These are phyloP conservation scores for Neoarius graeffei DNA, from an alignment of 2,113 vertebrate species.

Conservation along the genomic window DNA sequence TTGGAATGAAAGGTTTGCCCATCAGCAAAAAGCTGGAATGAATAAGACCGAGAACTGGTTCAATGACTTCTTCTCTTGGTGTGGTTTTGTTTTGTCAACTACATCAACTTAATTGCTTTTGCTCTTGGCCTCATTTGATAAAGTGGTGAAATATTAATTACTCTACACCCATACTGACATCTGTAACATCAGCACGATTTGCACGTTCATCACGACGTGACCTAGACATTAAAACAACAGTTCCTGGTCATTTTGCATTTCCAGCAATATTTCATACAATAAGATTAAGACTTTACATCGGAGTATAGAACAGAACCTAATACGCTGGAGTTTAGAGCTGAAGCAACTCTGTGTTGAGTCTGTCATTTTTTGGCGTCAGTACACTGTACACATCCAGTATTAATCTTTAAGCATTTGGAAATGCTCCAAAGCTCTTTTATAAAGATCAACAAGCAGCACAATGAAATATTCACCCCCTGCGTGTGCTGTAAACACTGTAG, in stretches of 20 bases:
- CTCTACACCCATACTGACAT: neutral
- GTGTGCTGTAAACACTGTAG: neutral
- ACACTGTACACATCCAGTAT: neutral
- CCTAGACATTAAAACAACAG: neutral
- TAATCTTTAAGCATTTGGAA: neutral
- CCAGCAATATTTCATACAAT: neutral
- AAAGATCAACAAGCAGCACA: neutral
- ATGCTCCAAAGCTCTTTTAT: neutral
- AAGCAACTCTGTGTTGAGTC: neutral
- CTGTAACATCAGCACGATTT: neutral
- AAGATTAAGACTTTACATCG: neutral
- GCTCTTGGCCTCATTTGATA: slow-evolving; percentile 5
- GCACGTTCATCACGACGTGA: neutral
- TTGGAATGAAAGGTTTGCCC: neutral
- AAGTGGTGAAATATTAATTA: slow-evolving; percentile 41
- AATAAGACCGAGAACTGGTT: neutral
- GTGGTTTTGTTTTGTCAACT: neutral
- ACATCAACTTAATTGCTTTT: neutral
- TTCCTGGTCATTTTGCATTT: neutral
- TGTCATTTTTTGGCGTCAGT: neutral
- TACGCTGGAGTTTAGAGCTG: neutral
- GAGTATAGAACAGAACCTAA: neutral
- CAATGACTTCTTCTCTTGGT: neutral
- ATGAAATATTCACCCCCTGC: neutral
- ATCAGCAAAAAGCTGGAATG: neutral